Percentiles rank a stretch among this genome's conserved stretches.
These are phyloP conservation scores for Nomia melanderi DNA, from an alignment of 1,140 invertebrate genomes.

Conservation along the genomic window DNA sequence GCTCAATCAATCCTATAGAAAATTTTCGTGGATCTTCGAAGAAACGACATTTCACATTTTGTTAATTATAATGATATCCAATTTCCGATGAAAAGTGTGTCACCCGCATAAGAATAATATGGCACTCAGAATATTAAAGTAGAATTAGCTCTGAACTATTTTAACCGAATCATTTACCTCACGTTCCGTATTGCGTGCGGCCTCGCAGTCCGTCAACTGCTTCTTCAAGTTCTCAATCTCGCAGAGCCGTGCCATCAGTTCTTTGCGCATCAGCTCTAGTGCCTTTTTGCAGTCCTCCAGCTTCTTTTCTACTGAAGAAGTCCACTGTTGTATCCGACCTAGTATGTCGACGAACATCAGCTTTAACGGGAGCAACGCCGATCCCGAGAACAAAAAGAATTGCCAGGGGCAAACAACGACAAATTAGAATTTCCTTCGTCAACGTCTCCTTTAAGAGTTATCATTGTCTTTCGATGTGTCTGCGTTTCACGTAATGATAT, in stretches of 20 bases:
- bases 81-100: too few species aligned
- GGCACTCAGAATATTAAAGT: too few species aligned
- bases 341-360: slow-evolving; percentile 71
- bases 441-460: too few species aligned
- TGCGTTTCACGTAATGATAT: too few species aligned
- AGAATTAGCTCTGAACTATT: too few species aligned
- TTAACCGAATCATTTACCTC: too few species aligned
- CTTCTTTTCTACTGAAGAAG: slow-evolving; percentile 59
- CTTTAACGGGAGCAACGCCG: slow-evolving; percentile 47
- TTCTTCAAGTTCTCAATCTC: slow-evolving; percentile 47
- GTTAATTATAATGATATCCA: too few species aligned
- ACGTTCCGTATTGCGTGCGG: not conserved
- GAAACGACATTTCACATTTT: too few species aligned
- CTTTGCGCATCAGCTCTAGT: slow-evolving; percentile 54
- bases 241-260: slow-evolving; percentile 58
- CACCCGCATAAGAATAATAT: too few species aligned
- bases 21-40: too few species aligned
- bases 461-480: too few species aligned
- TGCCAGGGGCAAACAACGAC: slow-evolving; percentile 7
- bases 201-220: slow-evolving; percentile 7
- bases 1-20: too few species aligned
- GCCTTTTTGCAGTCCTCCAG: slow-evolving; percentile 59
- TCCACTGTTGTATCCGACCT: slow-evolving; percentile 68
- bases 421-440: not conserved
- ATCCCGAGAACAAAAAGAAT: not conserved